Conservation (phyloP, 2,113 vertebrate species). For the Podarcis muralis region DNA sequence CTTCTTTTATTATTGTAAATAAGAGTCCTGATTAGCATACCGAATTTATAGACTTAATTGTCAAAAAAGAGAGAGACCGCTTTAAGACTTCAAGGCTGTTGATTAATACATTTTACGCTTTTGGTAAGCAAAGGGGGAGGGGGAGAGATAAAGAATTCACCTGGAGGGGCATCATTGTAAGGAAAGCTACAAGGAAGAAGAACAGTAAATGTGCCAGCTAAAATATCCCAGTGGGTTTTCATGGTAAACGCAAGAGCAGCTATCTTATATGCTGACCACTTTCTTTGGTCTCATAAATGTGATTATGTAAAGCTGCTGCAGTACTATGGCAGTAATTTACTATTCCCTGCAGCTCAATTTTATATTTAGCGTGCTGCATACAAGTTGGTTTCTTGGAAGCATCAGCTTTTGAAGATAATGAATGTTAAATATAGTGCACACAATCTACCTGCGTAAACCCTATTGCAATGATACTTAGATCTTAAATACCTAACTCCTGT, state of each 20-base stretch:
- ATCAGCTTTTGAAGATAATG: neutral
- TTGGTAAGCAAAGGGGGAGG: neutral
- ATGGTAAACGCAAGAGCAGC: slow-evolving; percentile 17
- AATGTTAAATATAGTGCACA: neutral
- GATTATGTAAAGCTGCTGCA: slow-evolving; percentile 26
- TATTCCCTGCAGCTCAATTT: neutral
- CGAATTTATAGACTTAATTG: neutral
- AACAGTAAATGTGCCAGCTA: neutral
- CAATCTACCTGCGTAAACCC: neutral
- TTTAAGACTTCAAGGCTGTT: neutral
- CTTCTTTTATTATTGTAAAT: neutral
- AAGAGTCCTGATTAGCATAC: slow-evolving; percentile 16
- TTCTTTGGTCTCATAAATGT: slow-evolving; percentile 34
- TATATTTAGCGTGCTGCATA: neutral
- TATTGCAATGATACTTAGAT: neutral
- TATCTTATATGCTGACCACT: slow-evolving; percentile 11
- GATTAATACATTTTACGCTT: neutral
- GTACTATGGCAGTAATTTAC: slow-evolving; percentile 9
- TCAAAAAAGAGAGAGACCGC: slow-evolving; percentile 13
- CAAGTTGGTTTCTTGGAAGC: neutral
- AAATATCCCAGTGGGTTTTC: slow-evolving; percentile 28
- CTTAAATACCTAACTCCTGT: neutral
- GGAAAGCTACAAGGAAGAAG: neutral
- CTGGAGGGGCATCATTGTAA: neutral
- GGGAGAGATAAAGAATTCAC: neutral